Conservation (phyloP, 2,888 invertebrate genomes). For the Meliscaeva auricollis region DNA sequence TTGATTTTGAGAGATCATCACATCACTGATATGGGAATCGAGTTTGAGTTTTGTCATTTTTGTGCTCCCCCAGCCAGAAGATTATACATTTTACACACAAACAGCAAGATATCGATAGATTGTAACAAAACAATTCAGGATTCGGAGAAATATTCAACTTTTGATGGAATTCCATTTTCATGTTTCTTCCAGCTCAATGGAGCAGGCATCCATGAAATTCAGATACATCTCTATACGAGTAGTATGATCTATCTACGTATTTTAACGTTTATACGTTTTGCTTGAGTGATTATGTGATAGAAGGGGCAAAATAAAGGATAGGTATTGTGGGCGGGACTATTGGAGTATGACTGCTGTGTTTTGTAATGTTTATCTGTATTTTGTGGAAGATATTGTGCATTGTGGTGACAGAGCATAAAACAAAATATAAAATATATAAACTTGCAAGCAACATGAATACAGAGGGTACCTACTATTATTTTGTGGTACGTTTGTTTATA, state of each 20-base stretch:
- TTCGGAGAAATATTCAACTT: constrained; percentile 21
- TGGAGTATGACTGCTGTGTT: no score
- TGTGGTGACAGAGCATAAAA: no score
- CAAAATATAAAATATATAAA: no score
- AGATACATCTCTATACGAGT: background rate
- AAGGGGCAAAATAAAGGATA: background rate
- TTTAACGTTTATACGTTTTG: background rate
- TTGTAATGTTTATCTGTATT: no score
- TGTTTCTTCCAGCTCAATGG: constrained; percentile 34
- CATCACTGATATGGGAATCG: no score
- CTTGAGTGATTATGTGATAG: background rate
- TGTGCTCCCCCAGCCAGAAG: background rate
- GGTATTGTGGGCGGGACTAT: background rate
- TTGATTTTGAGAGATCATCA: no score
- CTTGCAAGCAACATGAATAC: no score
- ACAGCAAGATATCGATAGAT: background rate
- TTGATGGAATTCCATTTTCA: constrained; percentile 29
- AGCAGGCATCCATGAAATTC: constrained; percentile 27
- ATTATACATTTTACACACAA: no score
- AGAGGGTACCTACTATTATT: no score
- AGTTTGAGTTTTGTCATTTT: background rate
- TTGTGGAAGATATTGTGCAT: no score
- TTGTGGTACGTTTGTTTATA: no score
- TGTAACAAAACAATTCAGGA: constrained; percentile 8
- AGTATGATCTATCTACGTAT: background rate